Conservation (phyloP, 2,888 invertebrate genomes). For the Cephus spinipes region DNA sequence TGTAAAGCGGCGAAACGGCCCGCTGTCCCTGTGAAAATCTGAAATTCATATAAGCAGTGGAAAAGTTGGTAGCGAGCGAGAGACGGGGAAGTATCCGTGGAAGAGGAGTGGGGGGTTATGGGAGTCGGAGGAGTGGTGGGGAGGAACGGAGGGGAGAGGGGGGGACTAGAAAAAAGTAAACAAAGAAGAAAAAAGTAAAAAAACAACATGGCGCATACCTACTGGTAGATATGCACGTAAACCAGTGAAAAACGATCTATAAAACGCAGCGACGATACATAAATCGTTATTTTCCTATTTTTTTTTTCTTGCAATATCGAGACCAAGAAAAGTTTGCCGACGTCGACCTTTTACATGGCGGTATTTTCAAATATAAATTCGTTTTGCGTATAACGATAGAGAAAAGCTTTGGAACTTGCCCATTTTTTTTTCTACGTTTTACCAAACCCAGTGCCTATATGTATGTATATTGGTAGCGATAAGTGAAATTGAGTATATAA, state of each 20-base stretch:
- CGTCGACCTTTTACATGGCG: not conserved
- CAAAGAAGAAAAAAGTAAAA: not conserved
- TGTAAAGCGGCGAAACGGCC: not conserved
- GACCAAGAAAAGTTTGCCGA: not conserved
- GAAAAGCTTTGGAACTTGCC: not conserved
- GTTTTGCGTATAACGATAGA: not conserved
- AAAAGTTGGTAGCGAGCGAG: constrained; percentile 21
- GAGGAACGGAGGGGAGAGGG: too few relatives aligned
- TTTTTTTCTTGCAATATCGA: not conserved
- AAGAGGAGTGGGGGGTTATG: not conserved
- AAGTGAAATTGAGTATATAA: not conserved
- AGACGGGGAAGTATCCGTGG: not conserved
- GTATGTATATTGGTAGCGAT: not conserved
- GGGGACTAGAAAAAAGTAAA: too few relatives aligned
- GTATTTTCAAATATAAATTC: constrained; percentile 13
- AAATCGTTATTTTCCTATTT: not conserved
- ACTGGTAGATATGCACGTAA: constrained; percentile 24
- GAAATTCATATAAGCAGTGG: constrained; percentile 31
- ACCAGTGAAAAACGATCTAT: constrained; percentile 28
- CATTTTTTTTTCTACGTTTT: not conserved
- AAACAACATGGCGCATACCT: not conserved
- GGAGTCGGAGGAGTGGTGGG: not conserved
- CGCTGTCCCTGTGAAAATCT: constrained; percentile 19
- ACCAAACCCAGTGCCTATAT: not conserved
- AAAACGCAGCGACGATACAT: constrained; percentile 21